phyloP scores from a whole-genome alignment of 2,113 vertebrate genomes.

The Phalacrocorax aristotelis region DNA sequence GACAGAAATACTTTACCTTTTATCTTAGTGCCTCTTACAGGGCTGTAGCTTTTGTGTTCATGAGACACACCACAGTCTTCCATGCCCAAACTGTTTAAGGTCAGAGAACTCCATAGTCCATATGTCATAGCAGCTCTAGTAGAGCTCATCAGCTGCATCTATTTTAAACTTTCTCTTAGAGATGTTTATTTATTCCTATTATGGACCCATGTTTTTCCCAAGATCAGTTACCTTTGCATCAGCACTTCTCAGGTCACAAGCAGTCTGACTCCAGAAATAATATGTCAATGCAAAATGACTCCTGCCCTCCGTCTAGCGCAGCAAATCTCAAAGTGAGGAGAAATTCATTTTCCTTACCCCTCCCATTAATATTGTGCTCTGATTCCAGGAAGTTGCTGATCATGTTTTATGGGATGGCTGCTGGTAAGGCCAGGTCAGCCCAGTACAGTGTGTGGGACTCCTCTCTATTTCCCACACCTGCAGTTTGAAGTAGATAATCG shows the following conservation, averaged over 20 bases:
- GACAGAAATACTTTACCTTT: background rate
- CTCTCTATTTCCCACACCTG: background rate
- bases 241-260: background rate
- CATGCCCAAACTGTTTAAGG: background rate
- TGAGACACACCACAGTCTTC: background rate
- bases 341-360: background rate
- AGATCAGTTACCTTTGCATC: background rate
- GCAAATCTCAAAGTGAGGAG: background rate
- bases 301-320: background rate
- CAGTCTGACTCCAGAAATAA: background rate
- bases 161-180: background rate
- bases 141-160: background rate
- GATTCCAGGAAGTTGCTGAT: background rate
- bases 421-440: background rate
- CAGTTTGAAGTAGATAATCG: background rate
- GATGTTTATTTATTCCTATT: background rate
- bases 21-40: background rate
- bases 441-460: background rate
- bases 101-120: background rate
- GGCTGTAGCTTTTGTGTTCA: background rate
- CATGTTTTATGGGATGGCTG: background rate
- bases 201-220: background rate
- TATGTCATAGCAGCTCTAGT: background rate
- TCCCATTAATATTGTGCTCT: background rate
- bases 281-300: background rate